These are phyloP conservation scores for Camponotus fellah DNA, from an alignment of 2,888 invertebrate species.

Conservation along the genomic window DNA sequence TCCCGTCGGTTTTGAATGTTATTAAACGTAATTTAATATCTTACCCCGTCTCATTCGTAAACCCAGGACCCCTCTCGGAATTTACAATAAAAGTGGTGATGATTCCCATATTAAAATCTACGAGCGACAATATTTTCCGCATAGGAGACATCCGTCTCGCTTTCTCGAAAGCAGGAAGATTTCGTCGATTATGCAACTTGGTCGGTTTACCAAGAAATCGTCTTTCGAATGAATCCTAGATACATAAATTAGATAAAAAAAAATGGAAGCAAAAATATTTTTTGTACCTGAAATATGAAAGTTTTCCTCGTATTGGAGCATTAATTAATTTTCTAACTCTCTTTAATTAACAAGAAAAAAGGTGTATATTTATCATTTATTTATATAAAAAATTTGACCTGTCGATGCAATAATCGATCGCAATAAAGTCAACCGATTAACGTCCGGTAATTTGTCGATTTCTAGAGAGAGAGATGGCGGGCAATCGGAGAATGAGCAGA, in stretches of 20 bases:
- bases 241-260: not conserved
- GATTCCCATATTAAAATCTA: slow-evolving; percentile 64
- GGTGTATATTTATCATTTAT: not conserved
- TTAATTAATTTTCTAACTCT: not conserved
- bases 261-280: not conserved
- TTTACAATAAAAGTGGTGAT: slow-evolving; percentile 61
- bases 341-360: not conserved
- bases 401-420: slow-evolving; percentile 48
- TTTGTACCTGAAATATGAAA: not conserved
- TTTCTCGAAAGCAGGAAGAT: slow-evolving; percentile 66
- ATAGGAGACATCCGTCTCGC: slow-evolving; percentile 67
- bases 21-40: slow-evolving; percentile 78
- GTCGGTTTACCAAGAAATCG: slow-evolving; percentile 13
- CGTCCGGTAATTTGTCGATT: slow-evolving; percentile 54
- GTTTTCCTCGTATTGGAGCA: not conserved
- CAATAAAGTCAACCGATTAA: slow-evolving; percentile 61
- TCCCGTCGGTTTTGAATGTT: slow-evolving; percentile 66
- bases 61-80: slow-evolving; percentile 65
- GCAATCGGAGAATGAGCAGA: slow-evolving; percentile 55
- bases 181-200: slow-evolving; percentile 49
- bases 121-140: slow-evolving; percentile 48
- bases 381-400: not conserved
- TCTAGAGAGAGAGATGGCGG: slow-evolving; percentile 48
- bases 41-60: slow-evolving; percentile 42
- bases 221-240: not conserved